Conservation (phyloP, 2,888 invertebrate genomes). For the Gryllus longicercus region DNA sequence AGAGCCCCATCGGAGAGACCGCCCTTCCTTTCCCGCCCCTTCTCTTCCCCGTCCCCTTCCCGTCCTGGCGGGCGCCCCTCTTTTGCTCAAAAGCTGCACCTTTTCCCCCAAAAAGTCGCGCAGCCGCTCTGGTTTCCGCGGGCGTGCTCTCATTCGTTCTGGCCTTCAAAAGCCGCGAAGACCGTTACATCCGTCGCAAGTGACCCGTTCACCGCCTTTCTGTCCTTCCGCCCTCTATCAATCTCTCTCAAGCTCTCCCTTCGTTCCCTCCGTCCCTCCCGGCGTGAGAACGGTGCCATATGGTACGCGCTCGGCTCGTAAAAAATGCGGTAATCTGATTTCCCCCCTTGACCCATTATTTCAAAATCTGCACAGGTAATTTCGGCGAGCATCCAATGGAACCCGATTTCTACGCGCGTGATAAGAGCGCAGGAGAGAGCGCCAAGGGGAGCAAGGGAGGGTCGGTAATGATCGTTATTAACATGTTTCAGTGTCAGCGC, state of each 20-base stretch:
- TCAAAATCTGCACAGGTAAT: slow-evolving; percentile 6
- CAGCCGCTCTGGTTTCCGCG: background rate
- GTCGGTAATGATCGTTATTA: background rate
- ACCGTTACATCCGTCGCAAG: background rate
- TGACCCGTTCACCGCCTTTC: background rate
- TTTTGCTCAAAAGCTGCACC: background rate
- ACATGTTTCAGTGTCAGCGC: background rate
- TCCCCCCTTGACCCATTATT: background rate
- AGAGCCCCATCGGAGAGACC: no score
- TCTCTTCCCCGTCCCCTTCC: no score
- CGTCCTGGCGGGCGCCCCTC: no score
- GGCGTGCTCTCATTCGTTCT: background rate
- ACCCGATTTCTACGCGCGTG: background rate
- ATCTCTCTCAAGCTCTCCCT: background rate
- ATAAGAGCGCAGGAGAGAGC: background rate
- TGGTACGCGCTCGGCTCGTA: background rate
- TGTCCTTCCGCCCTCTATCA: background rate
- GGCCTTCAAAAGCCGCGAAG: background rate
- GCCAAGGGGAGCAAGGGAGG: background rate
- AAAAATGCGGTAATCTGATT: background rate
- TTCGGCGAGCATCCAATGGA: background rate
- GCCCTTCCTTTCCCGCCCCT: no score
- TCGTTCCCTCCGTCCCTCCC: background rate
- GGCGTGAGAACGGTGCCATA: background rate
- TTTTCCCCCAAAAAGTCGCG: background rate